These are phyloP conservation scores for Cybosia mesomella DNA, from an alignment of 2,888 invertebrate species.

Conservation along the genomic window DNA sequence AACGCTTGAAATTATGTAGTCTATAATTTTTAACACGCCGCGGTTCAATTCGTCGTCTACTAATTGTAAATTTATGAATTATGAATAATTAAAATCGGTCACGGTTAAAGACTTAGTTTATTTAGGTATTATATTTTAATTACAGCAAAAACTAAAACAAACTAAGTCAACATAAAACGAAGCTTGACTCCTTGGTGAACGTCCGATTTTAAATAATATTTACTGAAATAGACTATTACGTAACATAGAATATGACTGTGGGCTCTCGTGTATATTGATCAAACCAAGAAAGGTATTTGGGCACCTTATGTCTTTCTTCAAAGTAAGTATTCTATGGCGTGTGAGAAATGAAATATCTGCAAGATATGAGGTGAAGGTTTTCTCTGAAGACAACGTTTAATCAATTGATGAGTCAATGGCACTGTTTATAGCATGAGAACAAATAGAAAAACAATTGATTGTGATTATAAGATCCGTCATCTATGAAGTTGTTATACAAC, in stretches of 20 bases:
- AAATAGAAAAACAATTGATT: neutral
- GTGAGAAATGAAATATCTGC: too few relatives aligned
- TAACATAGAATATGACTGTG: too few relatives aligned
- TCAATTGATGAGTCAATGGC: neutral
- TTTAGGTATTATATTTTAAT: neutral
- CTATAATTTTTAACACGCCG: neutral
- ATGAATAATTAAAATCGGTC: neutral
- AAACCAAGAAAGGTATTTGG: too few relatives aligned
- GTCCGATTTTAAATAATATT: too few relatives aligned
- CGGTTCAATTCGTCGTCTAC: neutral
- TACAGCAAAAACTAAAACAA: slow-evolving; percentile 1
- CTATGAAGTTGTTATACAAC: too few relatives aligned
- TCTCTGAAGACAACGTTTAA: neutral
- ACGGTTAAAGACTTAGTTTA: neutral
- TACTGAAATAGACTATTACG: too few relatives aligned
- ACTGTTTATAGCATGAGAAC: neutral
- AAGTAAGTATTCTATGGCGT: too few relatives aligned
- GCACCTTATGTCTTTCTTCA: too few relatives aligned
- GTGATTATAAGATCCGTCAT: neutral
- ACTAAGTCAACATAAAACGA: neutral
- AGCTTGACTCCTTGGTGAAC: too few relatives aligned
- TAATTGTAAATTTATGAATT: neutral
- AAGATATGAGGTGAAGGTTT: too few relatives aligned
- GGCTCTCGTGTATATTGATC: too few relatives aligned
- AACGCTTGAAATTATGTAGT: neutral